Evolutionary conservation across 2,888 invertebrate genomes (phyloP).

Genomic region (Dascillus cervinus): DNA sequence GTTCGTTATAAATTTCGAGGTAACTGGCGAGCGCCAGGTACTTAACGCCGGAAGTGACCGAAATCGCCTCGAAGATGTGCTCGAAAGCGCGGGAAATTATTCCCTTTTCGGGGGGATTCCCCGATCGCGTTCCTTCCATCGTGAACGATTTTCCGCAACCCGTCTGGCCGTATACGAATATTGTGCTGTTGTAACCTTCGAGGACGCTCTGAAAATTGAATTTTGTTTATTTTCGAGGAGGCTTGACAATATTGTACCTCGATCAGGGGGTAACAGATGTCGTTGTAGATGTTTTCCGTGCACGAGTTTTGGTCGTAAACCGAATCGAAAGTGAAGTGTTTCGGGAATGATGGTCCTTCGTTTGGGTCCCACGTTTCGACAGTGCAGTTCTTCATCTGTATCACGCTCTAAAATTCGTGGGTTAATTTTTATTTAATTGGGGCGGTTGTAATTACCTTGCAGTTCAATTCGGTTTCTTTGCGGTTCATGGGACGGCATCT

Average conservation of each 20-base stretch:
- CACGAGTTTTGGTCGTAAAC: constrained; percentile 68
- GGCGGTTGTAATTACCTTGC: no score
- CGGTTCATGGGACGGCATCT: constrained; percentile 81
- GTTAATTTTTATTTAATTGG: no score
- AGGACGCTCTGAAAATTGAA: constrained; percentile 55
- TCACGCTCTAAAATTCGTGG: no score
- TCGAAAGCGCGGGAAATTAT: constrained; percentile 77
- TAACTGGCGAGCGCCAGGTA: constrained; percentile 73
- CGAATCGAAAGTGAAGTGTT: constrained; percentile 77
- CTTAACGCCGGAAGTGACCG: constrained; percentile 61
- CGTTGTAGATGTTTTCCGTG: constrained; percentile 83
- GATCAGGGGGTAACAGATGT: constrained; percentile 74
- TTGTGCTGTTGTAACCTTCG: constrained; percentile 88
- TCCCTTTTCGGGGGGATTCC: constrained; percentile 44
- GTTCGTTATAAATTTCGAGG: constrained; percentile 80
- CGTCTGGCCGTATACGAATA: constrained; percentile 90
- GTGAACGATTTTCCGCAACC: constrained; percentile 88
- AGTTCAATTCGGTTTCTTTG: constrained; percentile 61
- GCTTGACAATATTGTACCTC: constrained; percentile 48
- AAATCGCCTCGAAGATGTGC: constrained; percentile 80
- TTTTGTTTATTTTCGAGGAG: neutral
- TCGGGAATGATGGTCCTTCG: constrained; percentile 53
- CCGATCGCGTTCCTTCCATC: constrained; percentile 63
- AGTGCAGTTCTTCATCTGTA: constrained; percentile 54
- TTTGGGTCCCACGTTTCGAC: constrained; percentile 57